Percentiles rank a stretch among this genome's conserved stretches.
phyloP scores from a whole-genome alignment of 2,113 vertebrate genomes.

The Mus spicilegus region DNA sequence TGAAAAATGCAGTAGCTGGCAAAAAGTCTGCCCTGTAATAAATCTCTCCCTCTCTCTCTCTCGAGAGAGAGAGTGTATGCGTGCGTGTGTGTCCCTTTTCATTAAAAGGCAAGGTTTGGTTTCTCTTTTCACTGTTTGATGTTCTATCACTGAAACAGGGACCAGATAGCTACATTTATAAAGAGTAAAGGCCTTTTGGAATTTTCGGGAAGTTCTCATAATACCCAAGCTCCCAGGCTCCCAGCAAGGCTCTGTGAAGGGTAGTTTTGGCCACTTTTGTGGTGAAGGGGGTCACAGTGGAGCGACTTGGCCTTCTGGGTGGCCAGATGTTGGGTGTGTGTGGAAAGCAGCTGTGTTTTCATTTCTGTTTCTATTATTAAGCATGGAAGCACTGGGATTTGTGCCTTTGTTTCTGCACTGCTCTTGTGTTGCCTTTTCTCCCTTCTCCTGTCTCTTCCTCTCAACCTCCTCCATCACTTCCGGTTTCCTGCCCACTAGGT shows the following conservation, averaged over 20 bases:
- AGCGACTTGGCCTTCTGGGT: slow-evolving; percentile 48
- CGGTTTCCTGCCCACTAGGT: slow-evolving; percentile 1
- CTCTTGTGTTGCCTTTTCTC: background rate
- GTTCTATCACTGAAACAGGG: background rate
- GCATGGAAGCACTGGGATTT: background rate
- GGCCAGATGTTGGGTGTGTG: slow-evolving; percentile 59
- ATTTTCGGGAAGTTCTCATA: slow-evolving; percentile 43
- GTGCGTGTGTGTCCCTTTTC: background rate
- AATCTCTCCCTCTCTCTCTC: background rate
- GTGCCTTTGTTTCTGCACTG: background rate
- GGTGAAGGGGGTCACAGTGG: background rate
- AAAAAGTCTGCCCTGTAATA: background rate
- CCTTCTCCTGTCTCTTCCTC: background rate
- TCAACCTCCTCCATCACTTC: background rate
- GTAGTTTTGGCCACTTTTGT: background rate
- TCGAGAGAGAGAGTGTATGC: background rate
- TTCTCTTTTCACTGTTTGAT: slow-evolving; percentile 42
- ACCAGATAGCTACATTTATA: slow-evolving; percentile 30
- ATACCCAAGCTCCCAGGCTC: background rate
- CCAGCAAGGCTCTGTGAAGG: background rate
- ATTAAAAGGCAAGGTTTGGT: background rate
- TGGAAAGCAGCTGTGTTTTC: slow-evolving; percentile 55
- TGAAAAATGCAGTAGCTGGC: slow-evolving; percentile 23
- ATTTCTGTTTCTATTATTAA: slow-evolving; percentile 48
- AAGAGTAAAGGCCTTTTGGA: slow-evolving; percentile 24